Evolutionary conservation across 2,888 invertebrate species (phyloP).

Genomic region (Imbricaverruca yamaguchii): DNA sequence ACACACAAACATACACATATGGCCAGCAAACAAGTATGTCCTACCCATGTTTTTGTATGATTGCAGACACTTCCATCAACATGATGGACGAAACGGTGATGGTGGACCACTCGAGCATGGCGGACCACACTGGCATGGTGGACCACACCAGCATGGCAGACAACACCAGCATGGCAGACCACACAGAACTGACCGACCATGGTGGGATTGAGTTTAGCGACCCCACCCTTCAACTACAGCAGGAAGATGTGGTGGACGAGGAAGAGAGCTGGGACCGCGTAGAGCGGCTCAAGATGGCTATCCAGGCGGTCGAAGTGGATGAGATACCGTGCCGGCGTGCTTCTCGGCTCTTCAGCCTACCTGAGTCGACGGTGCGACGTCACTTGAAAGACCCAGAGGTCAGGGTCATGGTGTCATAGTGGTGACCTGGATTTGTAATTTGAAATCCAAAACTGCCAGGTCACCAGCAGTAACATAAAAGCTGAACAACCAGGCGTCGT

Average conservation of each 20-base stretch:
- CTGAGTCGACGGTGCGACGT: constrained; percentile 22
- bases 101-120: constrained; percentile 2
- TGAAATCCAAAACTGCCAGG: too few species aligned
- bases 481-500: too few species aligned
- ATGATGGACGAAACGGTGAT: constrained; percentile 9
- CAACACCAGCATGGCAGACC: background rate
- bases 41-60: too few species aligned
- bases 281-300: constrained; percentile 22
- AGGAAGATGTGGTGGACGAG: constrained; percentile 1
- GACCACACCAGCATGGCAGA: background rate
- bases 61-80: too few species aligned
- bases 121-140: background rate
- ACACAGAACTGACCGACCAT: background rate
- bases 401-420: background rate
- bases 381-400: constrained; percentile 21
- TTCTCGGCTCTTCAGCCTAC: constrained; percentile 16
- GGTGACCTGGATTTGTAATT: too few species aligned
- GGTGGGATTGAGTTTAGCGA: constrained; percentile 10
- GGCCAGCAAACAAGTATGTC: too few species aligned
- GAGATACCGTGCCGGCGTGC: constrained; percentile 22
- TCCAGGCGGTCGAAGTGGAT: constrained; percentile 21
- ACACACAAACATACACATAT: too few species aligned
- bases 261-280: constrained; percentile 18
- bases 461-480: too few species aligned
- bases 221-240: background rate